phyloP scores from a whole-genome alignment of 1,140 invertebrate genomes.

The Drosophila trapezifrons region DNA sequence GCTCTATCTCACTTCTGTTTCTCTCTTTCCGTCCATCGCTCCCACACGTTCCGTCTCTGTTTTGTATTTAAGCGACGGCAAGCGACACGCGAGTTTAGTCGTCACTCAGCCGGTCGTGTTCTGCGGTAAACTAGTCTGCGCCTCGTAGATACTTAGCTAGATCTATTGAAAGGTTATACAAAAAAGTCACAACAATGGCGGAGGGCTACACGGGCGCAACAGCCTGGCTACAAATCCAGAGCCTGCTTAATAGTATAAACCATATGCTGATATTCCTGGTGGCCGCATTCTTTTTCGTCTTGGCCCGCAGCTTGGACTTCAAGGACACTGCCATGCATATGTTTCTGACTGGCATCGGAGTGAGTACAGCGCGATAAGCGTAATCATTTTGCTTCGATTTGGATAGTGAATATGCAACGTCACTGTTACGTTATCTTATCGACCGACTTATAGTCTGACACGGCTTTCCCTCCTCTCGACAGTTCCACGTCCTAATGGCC shows the following conservation, averaged over 20 bases:
- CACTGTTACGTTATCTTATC: constrained; percentile 46
- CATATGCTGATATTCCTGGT: constrained; percentile 76
- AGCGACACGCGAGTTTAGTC: constrained; percentile 18
- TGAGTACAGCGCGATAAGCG: constrained; percentile 42
- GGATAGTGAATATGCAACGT: constrained; percentile 25
- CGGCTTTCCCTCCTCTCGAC: neutral
- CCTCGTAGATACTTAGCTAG: neutral
- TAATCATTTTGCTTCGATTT: constrained; percentile 18
- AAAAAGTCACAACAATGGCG: constrained; percentile 36
- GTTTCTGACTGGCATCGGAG: constrained; percentile 71
- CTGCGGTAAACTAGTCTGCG: neutral
- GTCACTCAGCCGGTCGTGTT: constrained; percentile 11
- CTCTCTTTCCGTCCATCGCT: constrained; percentile 3
- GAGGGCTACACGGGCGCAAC: constrained; percentile 19
- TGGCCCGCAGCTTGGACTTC: constrained; percentile 69
- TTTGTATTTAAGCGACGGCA: constrained; percentile 22
- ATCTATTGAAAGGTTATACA: neutral
- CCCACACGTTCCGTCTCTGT: neutral
- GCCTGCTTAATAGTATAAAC: constrained; percentile 73
- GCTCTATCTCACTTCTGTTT: neutral
- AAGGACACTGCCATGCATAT: constrained; percentile 80
- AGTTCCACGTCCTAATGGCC: constrained; percentile 77
- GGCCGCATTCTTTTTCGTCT: constrained; percentile 66
- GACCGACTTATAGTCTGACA: neutral
- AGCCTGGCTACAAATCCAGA: constrained; percentile 70